Base-by-base conservation (phyloP, 2,888 invertebrate genomes). In the Dioctria linearis region DNA sequence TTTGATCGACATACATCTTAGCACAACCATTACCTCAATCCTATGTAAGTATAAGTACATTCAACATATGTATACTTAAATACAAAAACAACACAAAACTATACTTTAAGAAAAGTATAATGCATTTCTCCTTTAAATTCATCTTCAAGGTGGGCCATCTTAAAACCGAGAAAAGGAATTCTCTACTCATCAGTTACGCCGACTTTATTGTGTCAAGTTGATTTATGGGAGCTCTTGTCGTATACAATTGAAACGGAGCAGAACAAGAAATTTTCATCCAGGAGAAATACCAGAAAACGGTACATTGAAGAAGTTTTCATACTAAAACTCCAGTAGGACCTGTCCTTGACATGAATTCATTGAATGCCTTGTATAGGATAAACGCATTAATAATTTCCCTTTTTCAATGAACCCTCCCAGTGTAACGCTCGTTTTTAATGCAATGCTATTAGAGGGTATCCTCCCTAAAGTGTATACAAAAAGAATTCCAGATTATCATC, bases 161-260 rank as follows among this genome's bases (percentile, higher is more conserved):
- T 40, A 69, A 69, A 46, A 69, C 13, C 46, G 69, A 51, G 69
- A 54, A 42, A 57, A 73, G 61, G 75, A 79, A 79, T 79, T 79
- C 81, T 79, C 59, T 54, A 79, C 76, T 81, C 81, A 81, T 81
- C 81, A 81, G 81, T 81, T 81, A 79, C 79, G 75, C 76, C 79
- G 79, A 81, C 81, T 81, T 81, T 81, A 81, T 81, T 81, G 81
- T 81, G 81, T 81, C 81, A 81, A 79, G 81, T 81, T 81, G 81
- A 81, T 81, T 81, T 81, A 81, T 81, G 81, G 76, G 67, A 57
- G 61, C 79, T 67, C 67, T 76, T 79, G 79, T 79, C 79, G 76
- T 81, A 63, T 67, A 81, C 75, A 79, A 79, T 81, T 79, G 79
- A 79, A 81, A 81, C 79, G 75, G 61, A 81, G 79, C 75, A 67